Evolutionary conservation across 2,888 invertebrate species (phyloP), one percentile per base, ranked within the genome.

Genomic region (Drosophila atroscutellata): DNA sequence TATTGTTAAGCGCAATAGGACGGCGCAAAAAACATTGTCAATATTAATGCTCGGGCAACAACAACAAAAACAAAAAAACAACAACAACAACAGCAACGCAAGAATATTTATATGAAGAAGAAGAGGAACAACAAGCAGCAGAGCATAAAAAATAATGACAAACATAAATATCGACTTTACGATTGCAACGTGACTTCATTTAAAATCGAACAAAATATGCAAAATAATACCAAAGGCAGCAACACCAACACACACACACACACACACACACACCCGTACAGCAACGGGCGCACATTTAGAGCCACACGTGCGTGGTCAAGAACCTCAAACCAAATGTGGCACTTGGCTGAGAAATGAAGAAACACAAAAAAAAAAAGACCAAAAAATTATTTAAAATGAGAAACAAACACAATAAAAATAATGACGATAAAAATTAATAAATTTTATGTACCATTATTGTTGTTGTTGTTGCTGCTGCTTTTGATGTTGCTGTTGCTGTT

Each of bases 141-240:
- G 62, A 81, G 81, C 81, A 83, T 81, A 79, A 83, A 78, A 79
- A 82, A 82, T 77, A 85, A 82, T 77, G 76, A 82, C 62, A 82
- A 80, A 82, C 75, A 77, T 81, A 83, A 81, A 81, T 83, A 83
- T 77, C 78, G 72, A 65, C 78, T 81, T 81, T 83, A 80, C 77
- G 83, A 80, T 87, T 89, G 90, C 90, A 87, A 87, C 90, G 90
- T 87, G 86, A 87, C 86, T 87, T 87, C 90, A 90, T 87, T 87
- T 87, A 89, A 90, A 90, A 90, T 86, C 86, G 86, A 86, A 86
- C 90, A 89, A 56, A 89, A 90, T 89, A 86, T 89, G 87, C 90
- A 81, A 78, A 78, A 83, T 83, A 90, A 86, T 80, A 73, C 71
- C 82, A 72, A 59, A 50, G 60, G 49, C 67, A 77, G 45, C 64